Conservation (phyloP, 2,797 vertebrate genomes). For the Diplodus puntazzo region DNA sequence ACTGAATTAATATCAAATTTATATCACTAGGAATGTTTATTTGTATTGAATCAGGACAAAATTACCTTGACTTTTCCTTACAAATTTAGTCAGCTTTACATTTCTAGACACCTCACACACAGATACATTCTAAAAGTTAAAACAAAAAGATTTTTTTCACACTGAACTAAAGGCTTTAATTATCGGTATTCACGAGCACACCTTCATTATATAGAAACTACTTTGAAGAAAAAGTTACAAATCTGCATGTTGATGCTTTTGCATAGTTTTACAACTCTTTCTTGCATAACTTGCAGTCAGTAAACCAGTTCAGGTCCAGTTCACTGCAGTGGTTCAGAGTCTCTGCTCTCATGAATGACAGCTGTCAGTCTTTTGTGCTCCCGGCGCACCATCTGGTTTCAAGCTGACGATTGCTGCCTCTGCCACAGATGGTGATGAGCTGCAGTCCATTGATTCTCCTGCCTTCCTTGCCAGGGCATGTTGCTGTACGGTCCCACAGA, state of each 20-base stretch:
- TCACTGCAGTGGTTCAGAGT: conserved; percentile 11
- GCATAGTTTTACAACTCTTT: background rate
- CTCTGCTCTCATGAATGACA: conserved; percentile 68
- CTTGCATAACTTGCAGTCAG: conserved; percentile 10
- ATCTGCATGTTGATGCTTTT: background rate
- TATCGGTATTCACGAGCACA: too few species aligned
- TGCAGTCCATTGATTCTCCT: conserved; percentile 20
- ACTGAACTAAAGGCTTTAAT: too few species aligned
- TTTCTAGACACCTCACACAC: too few species aligned
- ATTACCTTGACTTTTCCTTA: too few species aligned
- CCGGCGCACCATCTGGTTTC: conserved; percentile 69
- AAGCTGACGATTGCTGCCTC: conserved; percentile 37
- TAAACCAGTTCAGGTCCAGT: background rate
- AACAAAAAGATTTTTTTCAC: too few species aligned
- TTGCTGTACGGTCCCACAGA: conserved; percentile 28
- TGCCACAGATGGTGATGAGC: conserved; percentile 32
- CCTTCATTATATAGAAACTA: too few species aligned
- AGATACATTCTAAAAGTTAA: too few species aligned
- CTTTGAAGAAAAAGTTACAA: background rate
- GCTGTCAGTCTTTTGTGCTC: conserved; percentile 67
- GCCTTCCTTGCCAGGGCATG: conserved; percentile 50
- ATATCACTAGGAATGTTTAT: too few species aligned
- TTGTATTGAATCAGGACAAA: too few species aligned
- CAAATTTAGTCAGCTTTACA: too few species aligned
- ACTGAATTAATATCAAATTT: too few species aligned